These are phyloP conservation scores for Numida meleagris DNA, from an alignment of 2,113 vertebrate genomes.

Conservation along the genomic window DNA sequence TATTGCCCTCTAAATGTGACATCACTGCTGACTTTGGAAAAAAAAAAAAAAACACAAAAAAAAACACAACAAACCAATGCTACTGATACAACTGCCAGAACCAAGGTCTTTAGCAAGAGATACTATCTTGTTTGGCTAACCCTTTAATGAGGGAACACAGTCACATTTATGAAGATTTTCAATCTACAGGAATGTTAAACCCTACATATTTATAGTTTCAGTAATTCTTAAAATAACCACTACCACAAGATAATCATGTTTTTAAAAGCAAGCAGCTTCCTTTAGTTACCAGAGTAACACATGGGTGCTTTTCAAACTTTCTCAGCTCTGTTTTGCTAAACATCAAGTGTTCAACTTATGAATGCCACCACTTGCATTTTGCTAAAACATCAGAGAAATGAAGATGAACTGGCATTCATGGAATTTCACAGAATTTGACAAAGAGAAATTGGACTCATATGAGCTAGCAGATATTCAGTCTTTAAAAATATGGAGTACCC, in stretches of 20 bases:
- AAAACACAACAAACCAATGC: not conserved
- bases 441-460: not conserved
- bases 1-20: not conserved
- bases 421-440: not conserved
- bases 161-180: not conserved
- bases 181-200: not conserved
- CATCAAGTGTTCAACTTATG: not conserved
- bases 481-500: not conserved
- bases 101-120: not conserved
- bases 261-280: not conserved
- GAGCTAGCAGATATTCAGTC: accelerated
- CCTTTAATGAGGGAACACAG: not conserved
- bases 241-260: not conserved
- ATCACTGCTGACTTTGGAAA: not conserved
- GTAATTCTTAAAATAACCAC: not conserved
- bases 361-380: not conserved
- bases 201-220: not conserved
- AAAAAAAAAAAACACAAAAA: not conserved
- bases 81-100: not conserved
- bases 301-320: not conserved
- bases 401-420: not conserved
- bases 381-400: not conserved
- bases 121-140: not conserved
- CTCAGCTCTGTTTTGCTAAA: not conserved
- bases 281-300: not conserved